phyloP scores from a whole-genome alignment of 1,140 invertebrate species.

The Aporrectodea caliginosa region DNA sequence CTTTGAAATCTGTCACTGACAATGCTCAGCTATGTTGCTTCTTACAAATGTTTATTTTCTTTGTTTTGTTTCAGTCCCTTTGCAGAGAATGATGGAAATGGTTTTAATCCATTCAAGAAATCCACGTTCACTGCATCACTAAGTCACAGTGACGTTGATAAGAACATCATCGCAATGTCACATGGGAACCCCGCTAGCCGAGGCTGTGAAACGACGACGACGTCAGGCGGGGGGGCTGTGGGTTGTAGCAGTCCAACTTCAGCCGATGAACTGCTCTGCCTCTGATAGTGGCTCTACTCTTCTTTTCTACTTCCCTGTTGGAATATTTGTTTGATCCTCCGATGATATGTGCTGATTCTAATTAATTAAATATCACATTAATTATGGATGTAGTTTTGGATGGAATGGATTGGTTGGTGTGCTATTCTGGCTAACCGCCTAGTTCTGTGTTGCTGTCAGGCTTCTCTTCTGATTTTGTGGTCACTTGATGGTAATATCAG shows the following conservation, averaged over 20 bases:
- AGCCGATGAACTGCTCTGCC: background rate
- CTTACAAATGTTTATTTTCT: background rate
- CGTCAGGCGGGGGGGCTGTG: background rate
- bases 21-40: background rate
- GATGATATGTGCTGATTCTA: too few relatives aligned
- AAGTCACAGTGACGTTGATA: background rate
- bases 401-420: too few relatives aligned
- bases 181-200: background rate
- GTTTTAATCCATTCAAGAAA: background rate
- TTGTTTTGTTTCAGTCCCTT: background rate
- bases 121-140: background rate
- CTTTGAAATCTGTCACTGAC: background rate
- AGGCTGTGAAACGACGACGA: background rate
- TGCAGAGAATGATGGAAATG: background rate
- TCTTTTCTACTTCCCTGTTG: too few relatives aligned
- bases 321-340: too few relatives aligned
- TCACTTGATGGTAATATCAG: too few relatives aligned
- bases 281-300: too few relatives aligned
- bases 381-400: too few relatives aligned
- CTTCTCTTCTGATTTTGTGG: too few relatives aligned
- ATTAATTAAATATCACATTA: too few relatives aligned
- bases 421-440: too few relatives aligned
- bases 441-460: too few relatives aligned
- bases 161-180: background rate
- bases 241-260: background rate